Base-by-base conservation (phyloP, 2,113 vertebrate species). In the Sceloporus undulatus region DNA sequence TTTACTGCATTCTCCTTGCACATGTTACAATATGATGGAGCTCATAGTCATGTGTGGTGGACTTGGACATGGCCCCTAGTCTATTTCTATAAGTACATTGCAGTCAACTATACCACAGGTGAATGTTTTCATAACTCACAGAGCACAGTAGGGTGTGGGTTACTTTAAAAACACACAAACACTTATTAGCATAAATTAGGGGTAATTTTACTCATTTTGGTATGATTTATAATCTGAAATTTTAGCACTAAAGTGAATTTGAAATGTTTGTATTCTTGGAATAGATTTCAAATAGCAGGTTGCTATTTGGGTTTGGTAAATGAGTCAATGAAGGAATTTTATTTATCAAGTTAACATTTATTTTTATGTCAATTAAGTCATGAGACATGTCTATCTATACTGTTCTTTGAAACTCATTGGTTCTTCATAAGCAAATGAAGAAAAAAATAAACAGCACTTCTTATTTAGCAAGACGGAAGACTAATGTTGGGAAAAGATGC, bases 361-460 rank as follows among this genome's bases (percentile, higher is more conserved):
- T 34, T 34, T 34, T 34, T 34, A 48, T 48, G 48, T 48, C 34
- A 80, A 75, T 48, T 10, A 42, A 79, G 25, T 42, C n/a, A 34
- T 42, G 25, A 70, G 1, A n/a, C 54, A 65, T 62, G n/a, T 74
- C 11, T 87, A 34, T 48, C 56, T 16, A 16, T 80, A 65, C 9
- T 56, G 23, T 79, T 42, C 19, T 9, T 85, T 66, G 42, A 38
- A 85, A 76, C 18, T 52, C 27, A 23, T 10, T 82, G n/a, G 13
- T 82, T 38, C 27, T 68, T n/a, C 74, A 16, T 38, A 82, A 75
- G 79, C 6, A 21, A 83, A 23, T 76, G 79, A 83, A 62, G 48
- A n/a, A 56, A 62, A 66, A 82, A 82, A 34, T 65, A 87, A 82
- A 82, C 54, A 74, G 68, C 29, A 75, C 16, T 75, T 7, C 21